These are phyloP conservation scores for Aurelia coerulea DNA, from an alignment of 30 jellyfish, hydroid and myxozoan genomes.

Conservation along the genomic window DNA sequence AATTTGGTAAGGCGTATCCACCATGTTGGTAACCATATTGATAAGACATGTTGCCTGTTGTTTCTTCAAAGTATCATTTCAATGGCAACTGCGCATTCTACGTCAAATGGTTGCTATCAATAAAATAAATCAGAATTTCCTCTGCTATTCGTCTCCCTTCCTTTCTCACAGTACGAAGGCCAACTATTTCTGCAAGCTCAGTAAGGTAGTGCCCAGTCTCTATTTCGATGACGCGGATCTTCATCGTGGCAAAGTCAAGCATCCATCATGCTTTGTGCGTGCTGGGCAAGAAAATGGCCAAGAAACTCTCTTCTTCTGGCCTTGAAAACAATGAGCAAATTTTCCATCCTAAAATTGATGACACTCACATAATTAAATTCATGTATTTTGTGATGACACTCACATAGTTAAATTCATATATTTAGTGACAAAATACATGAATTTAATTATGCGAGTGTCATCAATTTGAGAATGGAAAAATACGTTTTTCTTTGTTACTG, in stretches of 20 bases:
- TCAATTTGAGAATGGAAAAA: too few relatives aligned
- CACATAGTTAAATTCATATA: too few relatives aligned
- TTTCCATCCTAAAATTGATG: too few relatives aligned
- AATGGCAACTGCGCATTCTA: slow-evolving; percentile 31
- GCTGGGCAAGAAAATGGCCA: not conserved
- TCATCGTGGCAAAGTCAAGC: slow-evolving; percentile 64
- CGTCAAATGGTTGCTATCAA: not conserved
- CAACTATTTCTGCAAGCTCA: too few relatives aligned
- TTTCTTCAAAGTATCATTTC: not conserved
- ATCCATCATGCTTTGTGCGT: slow-evolving; percentile 69
- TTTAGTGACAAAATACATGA: too few relatives aligned
- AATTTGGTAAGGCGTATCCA: slow-evolving; percentile 10
- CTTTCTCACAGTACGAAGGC: too few relatives aligned
- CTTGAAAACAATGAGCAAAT: too few relatives aligned
- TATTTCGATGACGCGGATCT: slow-evolving; percentile 43
- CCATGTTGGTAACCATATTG: slow-evolving; percentile 45
- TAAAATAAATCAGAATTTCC: not conserved
- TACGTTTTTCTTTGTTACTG: too few relatives aligned
- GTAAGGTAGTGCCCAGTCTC: slow-evolving; percentile 41
- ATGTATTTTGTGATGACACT: too few relatives aligned
- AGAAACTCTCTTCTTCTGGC: not conserved
- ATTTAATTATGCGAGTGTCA: too few relatives aligned
- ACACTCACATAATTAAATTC: too few relatives aligned
- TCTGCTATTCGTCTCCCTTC: too few relatives aligned
- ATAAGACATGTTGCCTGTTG: slow-evolving; percentile 1